phyloP scores from a whole-genome alignment of 2,888 invertebrate genomes.

The Tiliacea aurago region DNA sequence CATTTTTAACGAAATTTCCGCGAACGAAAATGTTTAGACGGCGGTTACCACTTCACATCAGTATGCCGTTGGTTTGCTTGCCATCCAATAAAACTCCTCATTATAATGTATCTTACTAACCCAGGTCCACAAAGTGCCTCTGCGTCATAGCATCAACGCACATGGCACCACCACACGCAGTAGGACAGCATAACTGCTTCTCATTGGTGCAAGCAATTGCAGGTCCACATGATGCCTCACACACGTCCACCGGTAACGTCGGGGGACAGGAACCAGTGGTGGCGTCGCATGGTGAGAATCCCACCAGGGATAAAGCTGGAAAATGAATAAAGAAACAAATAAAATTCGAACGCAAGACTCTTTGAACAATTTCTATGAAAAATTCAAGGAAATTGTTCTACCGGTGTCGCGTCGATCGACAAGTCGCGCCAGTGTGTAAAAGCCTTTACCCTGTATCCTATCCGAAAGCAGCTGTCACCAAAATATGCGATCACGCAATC shows the following conservation, averaged over 20 bases:
- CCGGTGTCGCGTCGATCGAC: too few species aligned
- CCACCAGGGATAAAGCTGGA: conserved; percentile 62
- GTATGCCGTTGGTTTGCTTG: background rate
- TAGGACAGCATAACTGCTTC: conserved; percentile 86
- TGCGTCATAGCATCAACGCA: conserved; percentile 86
- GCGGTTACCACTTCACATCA: background rate
- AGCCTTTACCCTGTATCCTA: background rate
- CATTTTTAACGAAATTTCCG: too few species aligned
- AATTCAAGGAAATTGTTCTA: too few species aligned
- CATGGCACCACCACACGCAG: conserved; percentile 86
- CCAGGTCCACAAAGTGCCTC: conserved; percentile 79
- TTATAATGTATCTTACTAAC: conserved; percentile 67
- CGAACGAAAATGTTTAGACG: background rate
- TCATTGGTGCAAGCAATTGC: conserved; percentile 76
- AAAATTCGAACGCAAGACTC: background rate
- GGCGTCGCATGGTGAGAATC: conserved; percentile 47
- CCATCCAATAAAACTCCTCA: background rate
- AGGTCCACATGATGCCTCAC: conserved; percentile 84
- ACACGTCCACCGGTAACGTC: conserved; percentile 86
- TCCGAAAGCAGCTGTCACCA: too few species aligned
- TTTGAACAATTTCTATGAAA: too few species aligned
- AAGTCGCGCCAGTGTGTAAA: too few species aligned
- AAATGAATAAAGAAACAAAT: background rate
- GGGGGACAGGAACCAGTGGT: conserved; percentile 89
- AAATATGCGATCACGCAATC: background rate